Conservation (phyloP, 2,797 vertebrate genomes). For the Cryptoblepharus egeriae region DNA sequence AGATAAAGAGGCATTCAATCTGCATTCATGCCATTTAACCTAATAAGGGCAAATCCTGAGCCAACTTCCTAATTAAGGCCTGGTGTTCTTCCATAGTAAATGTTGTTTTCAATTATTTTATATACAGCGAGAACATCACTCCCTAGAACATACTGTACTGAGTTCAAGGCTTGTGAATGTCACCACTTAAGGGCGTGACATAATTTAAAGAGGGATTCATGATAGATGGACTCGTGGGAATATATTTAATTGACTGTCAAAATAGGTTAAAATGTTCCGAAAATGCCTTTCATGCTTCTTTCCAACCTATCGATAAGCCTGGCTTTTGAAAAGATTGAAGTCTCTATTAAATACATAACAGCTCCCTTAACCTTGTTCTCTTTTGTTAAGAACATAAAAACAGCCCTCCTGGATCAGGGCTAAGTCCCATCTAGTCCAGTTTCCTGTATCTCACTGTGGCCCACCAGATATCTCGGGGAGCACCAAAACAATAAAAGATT, state of each 20-base stretch:
- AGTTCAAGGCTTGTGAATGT: constrained; percentile 72
- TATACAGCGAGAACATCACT: constrained; percentile 25
- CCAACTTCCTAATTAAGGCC: constrained; percentile 16
- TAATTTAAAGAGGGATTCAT: constrained; percentile 71
- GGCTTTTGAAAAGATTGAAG: constrained; percentile 20
- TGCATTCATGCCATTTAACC: constrained; percentile 20
- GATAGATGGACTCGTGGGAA: constrained; percentile 69
- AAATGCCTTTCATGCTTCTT: constrained; percentile 43
- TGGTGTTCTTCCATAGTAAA: constrained; percentile 40
- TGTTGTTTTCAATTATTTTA: constrained; percentile 61
- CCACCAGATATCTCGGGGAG: too few species aligned
- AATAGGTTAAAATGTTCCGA: constrained; percentile 42
- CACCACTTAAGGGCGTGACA: constrained; percentile 64
- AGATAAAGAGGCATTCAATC: constrained; percentile 20
- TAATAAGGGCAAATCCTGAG: not conserved
- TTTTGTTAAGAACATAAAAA: not conserved
- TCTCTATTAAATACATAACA: constrained; percentile 20
- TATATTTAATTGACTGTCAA: constrained; percentile 70
- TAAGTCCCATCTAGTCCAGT: too few species aligned
- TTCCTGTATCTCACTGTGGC: too few species aligned
- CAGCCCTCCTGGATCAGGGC: too few species aligned
- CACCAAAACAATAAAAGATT: too few species aligned
- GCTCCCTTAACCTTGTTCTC: constrained; percentile 2
- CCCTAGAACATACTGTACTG: constrained; percentile 57
- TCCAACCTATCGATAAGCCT: constrained; percentile 29